Conservation (phyloP, 2,797 vertebrate species). For the Protosalanx chinensis region DNA sequence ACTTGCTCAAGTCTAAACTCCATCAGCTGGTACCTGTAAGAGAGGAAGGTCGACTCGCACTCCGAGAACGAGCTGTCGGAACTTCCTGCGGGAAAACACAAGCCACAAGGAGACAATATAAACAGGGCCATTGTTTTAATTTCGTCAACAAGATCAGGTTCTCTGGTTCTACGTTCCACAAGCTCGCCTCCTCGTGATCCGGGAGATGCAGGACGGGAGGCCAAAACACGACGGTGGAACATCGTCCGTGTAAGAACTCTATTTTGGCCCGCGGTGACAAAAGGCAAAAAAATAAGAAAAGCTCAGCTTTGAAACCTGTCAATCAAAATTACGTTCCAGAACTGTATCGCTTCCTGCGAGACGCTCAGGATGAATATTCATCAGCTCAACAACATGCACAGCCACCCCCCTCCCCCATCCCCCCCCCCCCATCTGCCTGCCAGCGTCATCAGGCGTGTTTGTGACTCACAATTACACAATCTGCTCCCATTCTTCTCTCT, state of each 20-base stretch:
- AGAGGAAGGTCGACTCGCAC: conserved; percentile 86
- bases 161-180: not conserved
- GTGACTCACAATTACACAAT: conserved; percentile 50
- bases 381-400: conserved; percentile 81
- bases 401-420: conserved; percentile 13
- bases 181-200: too few relatives aligned
- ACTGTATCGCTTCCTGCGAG: conserved; percentile 85
- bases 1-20: not conserved
- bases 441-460: conserved; percentile 35
- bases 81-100: conserved; percentile 65
- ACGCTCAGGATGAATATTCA: conserved; percentile 95
- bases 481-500: conserved; percentile 14
- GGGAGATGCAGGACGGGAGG: conserved; percentile 16
- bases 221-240: conserved; percentile 27
- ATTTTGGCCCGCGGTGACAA: conserved; percentile 71
- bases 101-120: conserved; percentile 51
- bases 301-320: conserved; percentile 89
- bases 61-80: conserved; percentile 77
- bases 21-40: conserved; percentile 78
- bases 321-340: conserved; percentile 82
- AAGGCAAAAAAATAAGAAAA: conserved; percentile 48
- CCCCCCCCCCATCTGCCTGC: conserved; percentile 25
- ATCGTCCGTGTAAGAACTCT: conserved; percentile 50
- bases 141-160: not conserved
- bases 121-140: not conserved